These are phyloP conservation scores for Acrocephalus arundinaceus DNA, from an alignment of 2,113 vertebrate species.

Conservation along the genomic window DNA sequence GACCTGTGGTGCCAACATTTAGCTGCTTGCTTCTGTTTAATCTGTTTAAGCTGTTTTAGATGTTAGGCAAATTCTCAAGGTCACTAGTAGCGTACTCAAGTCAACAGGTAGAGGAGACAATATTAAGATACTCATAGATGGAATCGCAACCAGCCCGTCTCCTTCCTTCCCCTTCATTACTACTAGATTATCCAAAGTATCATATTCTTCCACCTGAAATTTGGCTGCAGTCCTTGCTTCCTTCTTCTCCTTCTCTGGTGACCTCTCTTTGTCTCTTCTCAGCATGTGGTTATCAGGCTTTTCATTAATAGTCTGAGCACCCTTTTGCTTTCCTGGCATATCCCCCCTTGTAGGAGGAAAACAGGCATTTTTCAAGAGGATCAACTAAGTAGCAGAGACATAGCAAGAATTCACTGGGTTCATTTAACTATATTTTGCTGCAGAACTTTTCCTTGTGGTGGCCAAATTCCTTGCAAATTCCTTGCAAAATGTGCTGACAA, in stretches of 20 bases:
- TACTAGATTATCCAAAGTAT: not conserved
- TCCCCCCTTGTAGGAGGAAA: not conserved
- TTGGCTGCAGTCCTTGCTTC: not conserved
- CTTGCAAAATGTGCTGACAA: not conserved
- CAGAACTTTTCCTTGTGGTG: not conserved
- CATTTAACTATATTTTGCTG: not conserved
- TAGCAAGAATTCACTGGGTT: not conserved
- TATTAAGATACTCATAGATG: not conserved
- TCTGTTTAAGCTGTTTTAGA: not conserved
- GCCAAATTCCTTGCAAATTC: not conserved
- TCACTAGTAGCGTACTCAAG: not conserved
- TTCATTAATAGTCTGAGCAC: not conserved
- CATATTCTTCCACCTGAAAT: not conserved
- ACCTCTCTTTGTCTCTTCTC: not conserved
- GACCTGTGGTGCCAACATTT: not conserved
- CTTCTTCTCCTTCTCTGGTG: not conserved
- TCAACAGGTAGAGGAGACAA: not conserved
- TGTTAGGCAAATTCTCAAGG: not conserved
- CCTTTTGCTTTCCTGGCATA: not conserved
- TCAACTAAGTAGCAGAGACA: not conserved
- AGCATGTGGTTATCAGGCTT: not conserved
- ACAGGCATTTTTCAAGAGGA: not conserved
- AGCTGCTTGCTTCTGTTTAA: not conserved
- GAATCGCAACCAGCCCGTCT: not conserved
- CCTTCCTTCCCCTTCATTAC: not conserved